Conservation (phyloP, 2,888 invertebrate species). For the Parnassius orleans region DNA sequence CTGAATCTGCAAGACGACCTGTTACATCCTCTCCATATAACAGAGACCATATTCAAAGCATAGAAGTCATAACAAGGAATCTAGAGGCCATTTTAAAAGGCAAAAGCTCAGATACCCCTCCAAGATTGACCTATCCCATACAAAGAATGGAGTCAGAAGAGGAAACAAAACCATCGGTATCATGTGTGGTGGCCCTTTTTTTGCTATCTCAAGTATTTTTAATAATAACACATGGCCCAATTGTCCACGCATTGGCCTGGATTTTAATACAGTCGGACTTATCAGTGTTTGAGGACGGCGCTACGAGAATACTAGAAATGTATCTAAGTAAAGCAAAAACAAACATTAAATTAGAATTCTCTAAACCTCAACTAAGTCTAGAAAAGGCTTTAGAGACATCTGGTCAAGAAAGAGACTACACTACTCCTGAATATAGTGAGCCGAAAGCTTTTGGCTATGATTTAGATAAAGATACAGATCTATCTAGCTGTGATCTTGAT, state of each 20-base stretch:
- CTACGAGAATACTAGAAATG: slow-evolving; percentile 84
- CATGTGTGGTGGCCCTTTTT: slow-evolving; percentile 94
- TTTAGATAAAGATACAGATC: slow-evolving; percentile 55
- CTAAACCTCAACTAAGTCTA: slow-evolving; percentile 87
- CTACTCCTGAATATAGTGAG: slow-evolving; percentile 67
- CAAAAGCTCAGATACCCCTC: slow-evolving; percentile 76
- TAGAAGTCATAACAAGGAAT: slow-evolving; percentile 83
- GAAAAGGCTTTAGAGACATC: slow-evolving; percentile 86
- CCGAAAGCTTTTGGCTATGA: slow-evolving; percentile 65
- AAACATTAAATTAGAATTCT: slow-evolving; percentile 82
- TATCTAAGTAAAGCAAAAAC: slow-evolving; percentile 81
- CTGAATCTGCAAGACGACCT: slow-evolving; percentile 52
- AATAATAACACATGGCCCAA: slow-evolving; percentile 93
- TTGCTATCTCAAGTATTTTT: slow-evolving; percentile 96
- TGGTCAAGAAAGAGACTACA: slow-evolving; percentile 66
- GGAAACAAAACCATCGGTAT: slow-evolving; percentile 86
- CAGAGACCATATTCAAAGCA: slow-evolving; percentile 71
- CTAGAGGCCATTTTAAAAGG: slow-evolving; percentile 83
- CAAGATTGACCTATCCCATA: slow-evolving; percentile 57
- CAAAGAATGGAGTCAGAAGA: slow-evolving; percentile 75
- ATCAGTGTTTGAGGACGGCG: slow-evolving; percentile 85
- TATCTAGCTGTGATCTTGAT: slow-evolving; percentile 75
- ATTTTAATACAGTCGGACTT: slow-evolving; percentile 93
- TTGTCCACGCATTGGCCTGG: slow-evolving; percentile 94
- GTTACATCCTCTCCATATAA: slow-evolving; percentile 62